Evolutionary conservation across 2,113 vertebrate species (phyloP).

Genomic region (Butorides virescens): DNA sequence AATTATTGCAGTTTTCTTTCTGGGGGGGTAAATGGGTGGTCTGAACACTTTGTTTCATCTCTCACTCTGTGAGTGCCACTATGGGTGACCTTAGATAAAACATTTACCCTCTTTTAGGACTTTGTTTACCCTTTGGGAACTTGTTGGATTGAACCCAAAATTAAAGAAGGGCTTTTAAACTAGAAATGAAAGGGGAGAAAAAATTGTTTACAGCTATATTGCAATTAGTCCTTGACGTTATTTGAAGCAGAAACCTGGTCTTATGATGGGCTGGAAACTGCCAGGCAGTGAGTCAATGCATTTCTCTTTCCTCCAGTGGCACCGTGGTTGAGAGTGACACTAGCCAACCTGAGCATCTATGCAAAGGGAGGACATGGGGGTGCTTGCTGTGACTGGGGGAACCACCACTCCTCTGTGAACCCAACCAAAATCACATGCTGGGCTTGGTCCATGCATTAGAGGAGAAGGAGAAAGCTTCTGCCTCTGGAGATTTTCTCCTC

Average conservation of each 20-base stretch:
- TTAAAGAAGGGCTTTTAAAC: not conserved
- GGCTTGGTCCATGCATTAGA: rapidly evolving
- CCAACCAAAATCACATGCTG: not conserved
- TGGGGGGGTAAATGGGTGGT: not conserved
- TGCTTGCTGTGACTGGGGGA: not conserved
- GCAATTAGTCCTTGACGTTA: not conserved
- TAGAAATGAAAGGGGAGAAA: rapidly evolving
- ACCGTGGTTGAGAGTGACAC: rapidly evolving
- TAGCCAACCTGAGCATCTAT: rapidly evolving
- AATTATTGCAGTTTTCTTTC: not conserved
- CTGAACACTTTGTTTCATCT: not conserved
- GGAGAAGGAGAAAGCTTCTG: not conserved
- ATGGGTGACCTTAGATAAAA: not conserved
- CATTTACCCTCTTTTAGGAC: not conserved
- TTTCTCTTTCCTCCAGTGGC: not conserved
- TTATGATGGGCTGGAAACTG: not conserved
- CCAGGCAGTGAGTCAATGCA: not conserved
- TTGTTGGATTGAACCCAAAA: not conserved
- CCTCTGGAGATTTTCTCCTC: not conserved
- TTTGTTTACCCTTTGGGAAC: not conserved
- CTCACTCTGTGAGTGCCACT: not conserved
- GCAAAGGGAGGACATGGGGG: not conserved
- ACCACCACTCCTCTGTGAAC: not conserved
- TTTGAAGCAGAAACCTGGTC: not conserved
- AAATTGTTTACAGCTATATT: not conserved